Evolutionary conservation across 2,888 invertebrate genomes (phyloP), one percentile per base, ranked within the genome.

Genomic region (Himalopsyche anomala): DNA sequence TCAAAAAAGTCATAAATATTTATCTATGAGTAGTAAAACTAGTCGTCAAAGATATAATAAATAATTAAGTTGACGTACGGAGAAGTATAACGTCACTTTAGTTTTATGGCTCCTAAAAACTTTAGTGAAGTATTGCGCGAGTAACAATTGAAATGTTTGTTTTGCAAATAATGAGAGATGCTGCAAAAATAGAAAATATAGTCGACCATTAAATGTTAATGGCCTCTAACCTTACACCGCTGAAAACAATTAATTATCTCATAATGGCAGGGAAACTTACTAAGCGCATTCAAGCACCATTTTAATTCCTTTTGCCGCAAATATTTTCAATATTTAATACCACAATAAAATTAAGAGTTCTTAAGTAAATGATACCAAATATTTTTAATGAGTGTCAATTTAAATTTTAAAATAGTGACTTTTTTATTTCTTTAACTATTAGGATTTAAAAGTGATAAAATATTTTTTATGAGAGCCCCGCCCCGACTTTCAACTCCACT

Each of bases 221-320:
- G 62, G 62, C 19, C 62, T 2, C 4, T 62, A 62, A 62, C 62
- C 19, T 62, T 62, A 62, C 62, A 62, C 62, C 62, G 28, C n/a
- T 62, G 19, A 62, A 62, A 62, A 62, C 62, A 62, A 62, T 62
- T 62, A 62, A 62, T 62, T 62, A 62, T 62, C 62, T 28, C 62
- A 62, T 62, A 19, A 62, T 62, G 62, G 62, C 62, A n/a, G 62
- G 2, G 62, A 62, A 62, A n/a, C 62, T 62, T 9, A 62, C 62
- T 62, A 8, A 62, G 28, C 62, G 28, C 62, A 62, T 62, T 62
- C 62, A 62, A 19, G 8, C 9, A 62, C 19, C 9, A 62, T 62
- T 62, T 28, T 62, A 15, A 19, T 62, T 62, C 62, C 11, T 62
- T 62, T 62, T 62, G 62, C 19, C 62, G 19, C 62, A 11, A 51